phyloP scores from a whole-genome alignment of 2,113 vertebrate genomes.

The Hydrolagus affinis region DNA sequence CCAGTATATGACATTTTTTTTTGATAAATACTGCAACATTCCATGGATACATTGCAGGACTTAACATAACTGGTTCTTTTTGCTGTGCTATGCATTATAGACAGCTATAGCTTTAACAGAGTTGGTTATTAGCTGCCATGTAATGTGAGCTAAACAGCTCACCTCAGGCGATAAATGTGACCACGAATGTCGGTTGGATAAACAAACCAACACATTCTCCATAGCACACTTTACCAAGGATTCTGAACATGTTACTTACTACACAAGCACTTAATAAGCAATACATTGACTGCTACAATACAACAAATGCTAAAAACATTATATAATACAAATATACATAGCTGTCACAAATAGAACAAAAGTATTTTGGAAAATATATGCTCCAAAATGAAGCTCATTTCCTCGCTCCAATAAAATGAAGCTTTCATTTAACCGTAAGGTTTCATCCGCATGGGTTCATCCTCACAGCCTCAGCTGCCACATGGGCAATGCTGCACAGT shows the following conservation, averaged over 20 bases:
- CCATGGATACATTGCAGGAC: constrained; percentile 52
- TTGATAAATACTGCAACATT: constrained; percentile 97
- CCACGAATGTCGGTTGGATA: constrained; percentile 46
- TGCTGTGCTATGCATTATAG: constrained; percentile 62
- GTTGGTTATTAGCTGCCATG: constrained; percentile 81
- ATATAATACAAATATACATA: constrained; percentile 27
- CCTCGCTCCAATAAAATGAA: constrained; percentile 92
- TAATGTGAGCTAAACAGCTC: constrained; percentile 65
- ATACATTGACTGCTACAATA: not conserved
- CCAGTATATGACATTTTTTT: constrained; percentile 86
- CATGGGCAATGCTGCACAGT: not conserved
- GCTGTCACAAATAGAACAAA: constrained; percentile 61
- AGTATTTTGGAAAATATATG: constrained; percentile 70
- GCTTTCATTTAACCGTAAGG: constrained; percentile 48
- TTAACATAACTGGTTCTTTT: constrained; percentile 76
- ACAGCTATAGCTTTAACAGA: constrained; percentile 41
- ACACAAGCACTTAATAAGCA: not conserved
- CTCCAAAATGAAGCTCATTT: constrained; percentile 95
- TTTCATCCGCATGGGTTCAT: not conserved
- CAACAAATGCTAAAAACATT: constrained; percentile 3
- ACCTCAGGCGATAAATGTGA: constrained; percentile 69
- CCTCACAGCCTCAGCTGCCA: constrained; percentile 1
- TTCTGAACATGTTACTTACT: not conserved
- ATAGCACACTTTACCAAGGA: not conserved
- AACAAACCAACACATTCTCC: not conserved